Percentiles rank a stretch among this genome's conserved stretches.
Conservation (phyloP, 2,113 vertebrate species). For the Pelodiscus sinensis region DNA sequence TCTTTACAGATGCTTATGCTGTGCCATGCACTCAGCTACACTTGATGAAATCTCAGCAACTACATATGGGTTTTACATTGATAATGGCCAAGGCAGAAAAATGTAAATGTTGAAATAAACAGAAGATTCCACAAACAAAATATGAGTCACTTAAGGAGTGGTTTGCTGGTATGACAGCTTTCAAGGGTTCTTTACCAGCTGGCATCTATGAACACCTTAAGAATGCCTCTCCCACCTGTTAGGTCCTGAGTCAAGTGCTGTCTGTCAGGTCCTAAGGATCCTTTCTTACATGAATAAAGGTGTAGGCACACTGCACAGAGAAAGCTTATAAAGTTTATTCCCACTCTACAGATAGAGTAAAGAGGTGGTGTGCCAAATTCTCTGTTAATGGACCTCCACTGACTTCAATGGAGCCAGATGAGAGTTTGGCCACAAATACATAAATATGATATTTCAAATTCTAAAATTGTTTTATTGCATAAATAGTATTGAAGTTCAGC, state of each 20-base stretch:
- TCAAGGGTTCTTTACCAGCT: not conserved
- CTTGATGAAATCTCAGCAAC: not conserved
- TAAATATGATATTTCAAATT: not conserved
- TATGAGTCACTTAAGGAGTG: not conserved
- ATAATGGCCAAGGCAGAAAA: slow-evolving; percentile 6
- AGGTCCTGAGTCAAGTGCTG: not conserved
- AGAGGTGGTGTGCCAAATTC: not conserved
- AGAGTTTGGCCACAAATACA: not conserved
- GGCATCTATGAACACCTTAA: not conserved
- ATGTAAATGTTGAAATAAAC: not conserved
- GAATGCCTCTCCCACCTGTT: not conserved
- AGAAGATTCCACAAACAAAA: not conserved
- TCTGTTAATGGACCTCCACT: not conserved
- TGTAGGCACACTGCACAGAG: not conserved
- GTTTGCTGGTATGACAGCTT: not conserved
- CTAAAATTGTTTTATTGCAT: not conserved
- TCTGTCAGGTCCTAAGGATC: not conserved
- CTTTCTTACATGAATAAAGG: not conserved
- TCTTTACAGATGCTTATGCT: slow-evolving; percentile 61
- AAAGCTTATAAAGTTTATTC: not conserved
- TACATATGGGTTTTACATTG: not conserved
- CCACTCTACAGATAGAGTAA: not conserved
- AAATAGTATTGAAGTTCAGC: not conserved
- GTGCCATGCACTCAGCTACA: slow-evolving; percentile 9
- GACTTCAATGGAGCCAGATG: not conserved